Percentiles rank a stretch among this genome's conserved stretches.
These are phyloP conservation scores for Papilio machaon DNA, from an alignment of 1,140 invertebrate species.

Conservation along the genomic window DNA sequence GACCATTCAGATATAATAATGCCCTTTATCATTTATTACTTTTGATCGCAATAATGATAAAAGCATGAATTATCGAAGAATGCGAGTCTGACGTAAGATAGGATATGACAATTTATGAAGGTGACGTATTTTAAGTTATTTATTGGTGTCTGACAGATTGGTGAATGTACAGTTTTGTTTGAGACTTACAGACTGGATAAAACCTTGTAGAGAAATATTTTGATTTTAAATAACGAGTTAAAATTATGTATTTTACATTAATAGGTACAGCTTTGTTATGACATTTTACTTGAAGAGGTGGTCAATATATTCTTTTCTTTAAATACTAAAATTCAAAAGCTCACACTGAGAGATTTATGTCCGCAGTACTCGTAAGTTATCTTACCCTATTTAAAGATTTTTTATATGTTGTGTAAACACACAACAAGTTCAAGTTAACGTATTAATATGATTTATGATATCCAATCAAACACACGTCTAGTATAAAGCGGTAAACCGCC, in stretches of 20 bases:
- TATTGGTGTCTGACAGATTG: constrained; percentile 1
- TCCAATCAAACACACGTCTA: constrained; percentile 27
- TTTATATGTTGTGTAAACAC: not conserved
- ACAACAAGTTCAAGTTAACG: constrained; percentile 10
- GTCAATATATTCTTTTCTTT: not conserved
- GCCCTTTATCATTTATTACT: constrained; percentile 21
- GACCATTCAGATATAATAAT: not conserved
- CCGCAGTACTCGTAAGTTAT: not conserved
- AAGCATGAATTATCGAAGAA: constrained; percentile 17
- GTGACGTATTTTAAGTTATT: constrained; percentile 21
- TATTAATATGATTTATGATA: constrained; percentile 9
- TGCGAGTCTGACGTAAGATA: constrained; percentile 13
- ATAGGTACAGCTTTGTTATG: not conserved
- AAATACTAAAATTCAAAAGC: too few species aligned
- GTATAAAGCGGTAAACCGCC: constrained; percentile 12
- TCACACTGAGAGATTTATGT: not conserved
- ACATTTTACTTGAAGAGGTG: not conserved
- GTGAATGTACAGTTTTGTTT: not conserved
- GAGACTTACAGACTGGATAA: not conserved
- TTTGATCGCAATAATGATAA: constrained; percentile 24
- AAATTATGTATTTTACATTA: not conserved
- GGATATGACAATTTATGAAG: constrained; percentile 11
- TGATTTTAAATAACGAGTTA: not conserved
- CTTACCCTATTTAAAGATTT: not conserved
- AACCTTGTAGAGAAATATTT: constrained; percentile 10